Evolutionary conservation across 2,797 vertebrate genomes (phyloP).

Genomic region (Craterocephalus amniculus): DNA sequence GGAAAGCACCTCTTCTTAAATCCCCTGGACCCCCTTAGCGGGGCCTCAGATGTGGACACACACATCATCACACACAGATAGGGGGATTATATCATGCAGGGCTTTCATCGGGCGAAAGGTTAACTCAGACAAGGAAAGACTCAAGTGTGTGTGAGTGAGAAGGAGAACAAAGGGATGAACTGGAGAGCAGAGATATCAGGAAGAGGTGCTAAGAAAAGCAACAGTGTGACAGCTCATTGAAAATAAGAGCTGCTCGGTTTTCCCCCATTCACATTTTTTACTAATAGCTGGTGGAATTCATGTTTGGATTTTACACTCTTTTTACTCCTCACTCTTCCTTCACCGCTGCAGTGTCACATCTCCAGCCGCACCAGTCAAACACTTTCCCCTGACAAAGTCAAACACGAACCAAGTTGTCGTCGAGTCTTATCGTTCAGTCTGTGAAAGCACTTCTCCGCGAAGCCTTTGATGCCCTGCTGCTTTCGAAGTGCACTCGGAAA

Average conservation of each 20-base stretch:
- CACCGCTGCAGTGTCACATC: not conserved
- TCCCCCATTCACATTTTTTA: not conserved
- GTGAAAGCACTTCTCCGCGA: constrained; percentile 58
- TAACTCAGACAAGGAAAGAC: constrained; percentile 42
- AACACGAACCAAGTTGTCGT: constrained; percentile 21
- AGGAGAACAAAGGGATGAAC: constrained; percentile 14
- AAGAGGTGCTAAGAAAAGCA: constrained; percentile 22
- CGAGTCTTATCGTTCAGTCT: constrained; percentile 59
- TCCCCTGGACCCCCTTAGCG: not conserved
- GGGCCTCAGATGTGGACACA: constrained; percentile 28
- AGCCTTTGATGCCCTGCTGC: constrained; percentile 67
- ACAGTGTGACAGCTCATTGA: constrained; percentile 6
- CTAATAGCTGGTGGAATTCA: not conserved
- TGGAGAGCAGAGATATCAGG: constrained; percentile 36
- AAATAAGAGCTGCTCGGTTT: not conserved
- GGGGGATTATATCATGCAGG: constrained; percentile 52
- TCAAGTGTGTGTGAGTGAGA: constrained; percentile 62
- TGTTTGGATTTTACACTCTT: not conserved
- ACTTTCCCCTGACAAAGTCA: constrained; percentile 16
- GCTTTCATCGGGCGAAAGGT: constrained; percentile 69
- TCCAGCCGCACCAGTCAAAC: not conserved
- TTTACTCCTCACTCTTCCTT: not conserved
- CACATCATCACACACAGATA: constrained; percentile 44
- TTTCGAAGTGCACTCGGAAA: constrained; percentile 69
- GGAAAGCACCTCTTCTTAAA: constrained; percentile 34